These are phyloP conservation scores for Tretioscincus oriximinensis DNA, from an alignment of 2,113 vertebrate species.

Conservation along the genomic window DNA sequence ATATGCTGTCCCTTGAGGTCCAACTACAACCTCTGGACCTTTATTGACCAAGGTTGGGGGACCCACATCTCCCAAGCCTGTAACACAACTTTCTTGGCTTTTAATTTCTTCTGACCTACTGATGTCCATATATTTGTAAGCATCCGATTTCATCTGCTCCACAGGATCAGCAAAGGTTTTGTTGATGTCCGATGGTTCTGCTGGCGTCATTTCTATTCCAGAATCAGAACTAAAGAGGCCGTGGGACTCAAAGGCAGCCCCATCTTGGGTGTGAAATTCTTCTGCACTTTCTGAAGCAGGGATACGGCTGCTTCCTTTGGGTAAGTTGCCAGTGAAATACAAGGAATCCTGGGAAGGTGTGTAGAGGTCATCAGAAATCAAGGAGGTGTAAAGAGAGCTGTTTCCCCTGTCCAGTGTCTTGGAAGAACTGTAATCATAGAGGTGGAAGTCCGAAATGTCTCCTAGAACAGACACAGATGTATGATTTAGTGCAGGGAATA, in stretches of 20 bases:
- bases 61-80: conserved; percentile 69
- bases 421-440: conserved; percentile 61
- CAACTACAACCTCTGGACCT: conserved; percentile 59
- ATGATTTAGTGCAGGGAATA: conserved; percentile 17
- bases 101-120: conserved; percentile 81
- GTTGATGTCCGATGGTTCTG: conserved; percentile 78
- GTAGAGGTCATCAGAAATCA: conserved; percentile 83
- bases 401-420: conserved; percentile 74
- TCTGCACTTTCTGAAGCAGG: conserved; percentile 64
- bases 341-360: conserved; percentile 75
- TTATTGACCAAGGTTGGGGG: conserved; percentile 52
- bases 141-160: conserved; percentile 83
- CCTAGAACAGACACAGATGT: conserved; percentile 71
- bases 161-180: conserved; percentile 79
- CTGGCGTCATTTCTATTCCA: conserved; percentile 86
- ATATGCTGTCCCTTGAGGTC: conserved; percentile 35
- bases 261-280: conserved; percentile 71
- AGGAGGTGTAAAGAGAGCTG: conserved; percentile 87
- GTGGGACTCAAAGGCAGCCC: conserved; percentile 75
- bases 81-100: conserved; percentile 53
- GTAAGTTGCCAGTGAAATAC: conserved; percentile 83
- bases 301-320: conserved; percentile 68
- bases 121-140: conserved; percentile 96
- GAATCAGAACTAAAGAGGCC: conserved; percentile 86
- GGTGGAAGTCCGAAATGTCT: conserved; percentile 58